Evolutionary conservation across 1,140 invertebrate species (phyloP), one percentile per base, ranked within the genome.

Genomic region (Drosophila orena): DNA sequence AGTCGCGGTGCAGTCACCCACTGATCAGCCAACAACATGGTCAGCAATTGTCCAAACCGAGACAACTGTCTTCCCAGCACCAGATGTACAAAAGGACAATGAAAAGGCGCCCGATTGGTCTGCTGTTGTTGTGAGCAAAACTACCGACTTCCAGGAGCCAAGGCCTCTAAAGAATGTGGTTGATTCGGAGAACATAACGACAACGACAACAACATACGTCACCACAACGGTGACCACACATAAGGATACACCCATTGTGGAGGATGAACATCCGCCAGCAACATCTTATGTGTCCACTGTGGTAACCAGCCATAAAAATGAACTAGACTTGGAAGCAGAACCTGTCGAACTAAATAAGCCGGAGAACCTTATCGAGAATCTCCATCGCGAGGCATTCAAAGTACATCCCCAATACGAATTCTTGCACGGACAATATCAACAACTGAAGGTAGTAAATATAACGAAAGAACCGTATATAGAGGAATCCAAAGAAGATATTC

Each of bases 11-110:
- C 62, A 89, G 44, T 91, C 90, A 2, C 90, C 90, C 7, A 85
- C 50, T n/a, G 86, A 89, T 56, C 90, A 90, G 47, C 90, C 90
- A 34, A 91, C 90, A 54, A 91, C 90, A 2, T 91, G 90, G 90
- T 91, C 90, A n/a, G 86, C 90, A n/a, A 78, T 91, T 14, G 77
- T 91, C 20, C 84, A 92, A 72, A 92, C 91, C 11, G 84, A 91
- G 55, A 59, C 76, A 6, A 91, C 73, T 10, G 59, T 89, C 4
- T 91, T 91, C 68, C 69, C 75, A n/a, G 40, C 79, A 37, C 30
- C 75, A 20, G 60, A 49, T 11, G 38, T 42, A 38, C 57, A 57
- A 7, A 53, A 74, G 14, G 49, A 43, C 8, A n/a, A 47, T 3
- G 20, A 59, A 0, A n/a, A 49, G 4, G 22, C 43, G 5, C 84